A percentile compares a stretch with the other conserved stretches of the same genome.
Evolutionary conservation across 2,113 vertebrate species (phyloP).

Genomic region (Vulpes vulpes): DNA sequence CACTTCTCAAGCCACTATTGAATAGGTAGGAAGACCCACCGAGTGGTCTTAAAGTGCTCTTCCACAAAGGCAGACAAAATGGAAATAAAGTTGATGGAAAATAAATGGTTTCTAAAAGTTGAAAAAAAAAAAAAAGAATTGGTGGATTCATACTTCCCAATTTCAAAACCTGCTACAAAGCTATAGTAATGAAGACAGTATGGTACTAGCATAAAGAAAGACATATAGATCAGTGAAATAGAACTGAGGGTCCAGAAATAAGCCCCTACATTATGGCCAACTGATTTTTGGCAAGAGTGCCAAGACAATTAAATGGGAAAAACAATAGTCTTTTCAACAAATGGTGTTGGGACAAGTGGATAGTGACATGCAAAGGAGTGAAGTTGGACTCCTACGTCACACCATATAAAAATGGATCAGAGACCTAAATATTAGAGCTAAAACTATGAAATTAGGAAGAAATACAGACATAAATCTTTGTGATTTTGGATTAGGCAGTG

Average conservation of each 20-base stretch:
- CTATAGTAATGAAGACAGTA: not conserved
- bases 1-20: not conserved
- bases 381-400: not conserved
- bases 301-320: not conserved
- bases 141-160: not conserved
- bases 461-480: not conserved
- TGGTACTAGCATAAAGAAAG: not conserved
- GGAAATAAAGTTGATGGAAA: not conserved
- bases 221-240: not conserved
- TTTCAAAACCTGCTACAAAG: not conserved
- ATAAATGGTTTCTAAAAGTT: not conserved
- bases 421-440: not conserved
- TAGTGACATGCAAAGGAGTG: not conserved
- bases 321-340: not conserved
- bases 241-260: not conserved
- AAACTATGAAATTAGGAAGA: not conserved
- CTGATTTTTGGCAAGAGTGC: not conserved
- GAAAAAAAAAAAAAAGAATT: not conserved
- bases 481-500: not conserved
- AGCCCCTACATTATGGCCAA: not conserved
- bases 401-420: not conserved
- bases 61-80: not conserved
- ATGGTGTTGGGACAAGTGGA: not conserved
- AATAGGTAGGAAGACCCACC: not conserved
- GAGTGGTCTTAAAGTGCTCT: not conserved